These are phyloP conservation scores for Muntiacus reevesi DNA, from an alignment of 2,113 vertebrate species.

Conservation along the genomic window DNA sequence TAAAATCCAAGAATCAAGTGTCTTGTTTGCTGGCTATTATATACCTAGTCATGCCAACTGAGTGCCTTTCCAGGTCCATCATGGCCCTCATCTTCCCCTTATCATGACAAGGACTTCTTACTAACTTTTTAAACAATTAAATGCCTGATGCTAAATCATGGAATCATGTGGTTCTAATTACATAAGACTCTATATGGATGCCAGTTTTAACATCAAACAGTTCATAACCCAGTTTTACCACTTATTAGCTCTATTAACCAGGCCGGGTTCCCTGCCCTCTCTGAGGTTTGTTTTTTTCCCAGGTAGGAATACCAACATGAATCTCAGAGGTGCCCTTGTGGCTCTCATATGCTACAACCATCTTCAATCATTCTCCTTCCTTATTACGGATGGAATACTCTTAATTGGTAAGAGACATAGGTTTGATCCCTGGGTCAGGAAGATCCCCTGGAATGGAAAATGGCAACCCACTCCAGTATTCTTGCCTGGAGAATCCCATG, in stretches of 20 bases:
- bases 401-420: background rate
- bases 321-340: background rate
- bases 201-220: background rate
- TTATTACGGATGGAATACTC: background rate
- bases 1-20: background rate
- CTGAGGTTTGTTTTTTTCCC: background rate
- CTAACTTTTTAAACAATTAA: background rate
- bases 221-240: background rate
- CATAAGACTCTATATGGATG: background rate
- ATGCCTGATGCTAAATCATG: background rate
- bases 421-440: background rate
- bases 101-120: background rate
- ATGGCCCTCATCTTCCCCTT: background rate
- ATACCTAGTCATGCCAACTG: background rate
- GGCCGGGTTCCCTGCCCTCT: background rate
- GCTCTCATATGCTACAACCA: background rate
- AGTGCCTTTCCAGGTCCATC: background rate
- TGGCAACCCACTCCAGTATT: background rate
- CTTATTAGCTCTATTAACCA: background rate
- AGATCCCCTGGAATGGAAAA: background rate
- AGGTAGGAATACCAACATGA: background rate
- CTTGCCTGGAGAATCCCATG: background rate
- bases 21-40: too few relatives aligned
- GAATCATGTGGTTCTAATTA: background rate
- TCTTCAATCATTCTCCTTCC: background rate